A percentile compares a stretch with the other conserved stretches of the same genome.
Evolutionary conservation across 2,797 vertebrate species (phyloP).

Genomic region (Macrochelys suwanniensis): DNA sequence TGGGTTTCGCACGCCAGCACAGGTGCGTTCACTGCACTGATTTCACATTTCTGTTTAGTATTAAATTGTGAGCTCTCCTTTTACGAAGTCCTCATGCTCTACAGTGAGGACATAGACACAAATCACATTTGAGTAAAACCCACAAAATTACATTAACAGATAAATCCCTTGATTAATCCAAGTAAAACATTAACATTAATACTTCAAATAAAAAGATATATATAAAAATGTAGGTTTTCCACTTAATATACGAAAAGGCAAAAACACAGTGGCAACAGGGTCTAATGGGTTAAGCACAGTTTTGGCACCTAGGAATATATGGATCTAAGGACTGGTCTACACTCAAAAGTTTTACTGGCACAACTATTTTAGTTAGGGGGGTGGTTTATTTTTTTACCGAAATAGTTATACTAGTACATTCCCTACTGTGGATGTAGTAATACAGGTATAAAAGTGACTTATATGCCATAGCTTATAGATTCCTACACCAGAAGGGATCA

Average conservation of each 20-base stretch:
- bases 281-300: background rate
- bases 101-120: background rate
- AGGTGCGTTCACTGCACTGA: background rate
- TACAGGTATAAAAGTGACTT: background rate
- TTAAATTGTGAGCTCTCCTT: background rate
- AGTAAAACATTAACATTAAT: background rate
- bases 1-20: background rate
- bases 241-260: background rate
- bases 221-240: background rate
- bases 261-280: background rate
- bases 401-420: background rate
- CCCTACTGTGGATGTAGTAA: background rate
- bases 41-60: background rate
- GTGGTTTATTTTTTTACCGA: background rate
- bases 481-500: background rate
- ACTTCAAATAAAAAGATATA: rapidly evolving
- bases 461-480: background rate
- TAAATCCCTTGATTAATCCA: background rate
- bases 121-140: rapidly evolving
- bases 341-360: background rate
- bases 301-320: background rate
- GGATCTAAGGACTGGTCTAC: background rate
- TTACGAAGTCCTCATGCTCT: background rate
- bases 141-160: background rate
- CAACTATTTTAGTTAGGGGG: background rate